These are phyloP conservation scores for Pterostichus niger DNA, from an alignment of 2,888 invertebrate genomes.

Conservation along the genomic window DNA sequence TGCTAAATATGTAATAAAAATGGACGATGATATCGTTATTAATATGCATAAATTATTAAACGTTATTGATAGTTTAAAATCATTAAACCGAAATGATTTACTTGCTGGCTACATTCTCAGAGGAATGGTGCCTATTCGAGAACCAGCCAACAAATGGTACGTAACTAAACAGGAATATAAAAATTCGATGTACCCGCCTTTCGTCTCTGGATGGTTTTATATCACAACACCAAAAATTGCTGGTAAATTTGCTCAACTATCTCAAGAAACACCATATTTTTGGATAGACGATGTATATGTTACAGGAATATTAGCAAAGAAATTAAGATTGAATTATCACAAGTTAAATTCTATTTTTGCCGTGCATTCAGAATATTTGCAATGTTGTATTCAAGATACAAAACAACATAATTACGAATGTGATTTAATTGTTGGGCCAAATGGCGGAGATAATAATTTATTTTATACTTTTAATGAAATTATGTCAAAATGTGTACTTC, in stretches of 20 bases:
- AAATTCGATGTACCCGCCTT: slow-evolving; percentile 83
- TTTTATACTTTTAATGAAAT: slow-evolving; percentile 84
- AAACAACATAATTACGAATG: slow-evolving; percentile 81
- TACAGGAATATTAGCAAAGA: slow-evolving; percentile 87
- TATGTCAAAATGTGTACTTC: slow-evolving; percentile 80
- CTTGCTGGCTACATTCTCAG: slow-evolving; percentile 85
- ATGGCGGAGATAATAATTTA: slow-evolving; percentile 86
- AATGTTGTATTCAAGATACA: slow-evolving; percentile 86
- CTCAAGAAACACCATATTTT: slow-evolving; percentile 83
- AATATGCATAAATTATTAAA: slow-evolving; percentile 82
- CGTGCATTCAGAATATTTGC: slow-evolving; percentile 84
- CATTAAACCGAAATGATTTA: slow-evolving; percentile 77
- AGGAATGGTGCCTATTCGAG: slow-evolving; percentile 83
- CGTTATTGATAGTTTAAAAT: slow-evolving; percentile 76
- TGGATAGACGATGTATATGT: slow-evolving; percentile 96
- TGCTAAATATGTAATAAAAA: slow-evolving; percentile 85
- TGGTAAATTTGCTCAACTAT: slow-evolving; percentile 79
- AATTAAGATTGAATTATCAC: slow-evolving; percentile 79
- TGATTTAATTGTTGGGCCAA: slow-evolving; percentile 86
- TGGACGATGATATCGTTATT: slow-evolving; percentile 90
- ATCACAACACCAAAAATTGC: slow-evolving; percentile 85
- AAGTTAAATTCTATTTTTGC: slow-evolving; percentile 83
- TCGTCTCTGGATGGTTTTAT: slow-evolving; percentile 92
- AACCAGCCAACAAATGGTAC: slow-evolving; percentile 88
- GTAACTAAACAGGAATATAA: slow-evolving; percentile 84